These are phyloP conservation scores for Haemorhous mexicanus DNA, from an alignment of 2,113 vertebrate genomes.

Conservation along the genomic window DNA sequence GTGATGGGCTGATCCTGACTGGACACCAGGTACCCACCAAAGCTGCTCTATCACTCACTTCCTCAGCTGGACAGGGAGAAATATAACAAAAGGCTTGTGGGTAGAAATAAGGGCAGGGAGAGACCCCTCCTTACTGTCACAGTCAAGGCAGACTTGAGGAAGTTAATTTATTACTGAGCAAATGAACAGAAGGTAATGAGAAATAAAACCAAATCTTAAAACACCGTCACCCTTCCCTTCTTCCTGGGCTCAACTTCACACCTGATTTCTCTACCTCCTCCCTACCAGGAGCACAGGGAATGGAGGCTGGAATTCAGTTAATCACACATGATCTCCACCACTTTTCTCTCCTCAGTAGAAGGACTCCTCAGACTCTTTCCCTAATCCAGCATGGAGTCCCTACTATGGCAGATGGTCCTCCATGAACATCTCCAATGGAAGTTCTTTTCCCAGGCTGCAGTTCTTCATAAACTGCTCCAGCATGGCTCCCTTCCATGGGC, in stretches of 20 bases:
- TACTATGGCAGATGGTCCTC: neutral
- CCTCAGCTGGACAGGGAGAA: neutral
- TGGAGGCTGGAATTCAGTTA: neutral
- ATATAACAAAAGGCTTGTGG: accelerated
- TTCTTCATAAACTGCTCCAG: neutral
- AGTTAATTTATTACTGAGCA: neutral
- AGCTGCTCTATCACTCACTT: neutral
- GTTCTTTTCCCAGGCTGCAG: neutral
- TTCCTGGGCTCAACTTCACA: neutral
- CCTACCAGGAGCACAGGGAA: neutral
- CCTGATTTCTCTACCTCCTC: neutral
- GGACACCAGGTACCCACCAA: neutral
- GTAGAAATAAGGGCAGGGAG: neutral
- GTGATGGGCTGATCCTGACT: neutral
- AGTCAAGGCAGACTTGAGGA: neutral
- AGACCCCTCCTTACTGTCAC: neutral
- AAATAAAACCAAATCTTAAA: neutral
- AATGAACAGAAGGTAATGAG: neutral
- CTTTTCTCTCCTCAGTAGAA: neutral
- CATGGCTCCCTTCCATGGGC: neutral
- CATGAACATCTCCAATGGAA: accelerated
- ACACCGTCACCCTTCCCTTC: neutral
- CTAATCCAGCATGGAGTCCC: neutral
- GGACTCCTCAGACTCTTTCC: neutral
- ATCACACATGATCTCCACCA: neutral